A percentile compares a stretch with the other conserved stretches of the same genome.
phyloP scores from a whole-genome alignment of 2,888 invertebrate species.

The Petrolisthes manimaculis region DNA sequence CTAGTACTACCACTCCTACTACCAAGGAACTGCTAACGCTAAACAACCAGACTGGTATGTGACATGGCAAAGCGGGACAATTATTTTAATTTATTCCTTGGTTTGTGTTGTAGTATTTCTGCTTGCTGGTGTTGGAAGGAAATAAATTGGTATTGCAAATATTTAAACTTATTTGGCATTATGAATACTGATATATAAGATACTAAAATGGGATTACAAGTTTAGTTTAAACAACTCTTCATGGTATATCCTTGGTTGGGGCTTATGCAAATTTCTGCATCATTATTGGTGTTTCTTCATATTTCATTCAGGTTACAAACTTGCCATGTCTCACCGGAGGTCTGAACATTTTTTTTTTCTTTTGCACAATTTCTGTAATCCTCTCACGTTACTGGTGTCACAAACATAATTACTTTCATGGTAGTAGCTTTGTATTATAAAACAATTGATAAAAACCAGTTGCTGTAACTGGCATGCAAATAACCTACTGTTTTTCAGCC shows the following conservation, averaged over 20 bases:
- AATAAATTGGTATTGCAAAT: neutral
- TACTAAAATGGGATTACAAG: neutral
- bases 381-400: too few relatives aligned
- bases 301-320: neutral
- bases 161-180: neutral
- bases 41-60: constrained; percentile 62
- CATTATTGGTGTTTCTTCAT: neutral
- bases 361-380: neutral
- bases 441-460: neutral
- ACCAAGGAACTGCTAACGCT: constrained; percentile 55
- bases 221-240: too few relatives aligned
- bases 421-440: neutral
- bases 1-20: constrained; percentile 50
- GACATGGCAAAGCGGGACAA: constrained; percentile 50
- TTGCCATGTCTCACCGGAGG: constrained; percentile 42
- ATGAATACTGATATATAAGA: too few relatives aligned
- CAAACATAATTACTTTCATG: too few relatives aligned
- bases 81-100: constrained; percentile 1
- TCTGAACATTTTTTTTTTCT: neutral
- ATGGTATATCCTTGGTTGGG: neutral
- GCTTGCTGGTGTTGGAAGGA: constrained; percentile 13
- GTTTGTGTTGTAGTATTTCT: constrained; percentile 18
- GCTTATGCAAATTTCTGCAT: neutral
- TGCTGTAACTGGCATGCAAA: neutral
- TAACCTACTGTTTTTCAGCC: constrained; percentile 19